These are phyloP conservation scores for Sebastes cheni DNA, from an alignment of 2,797 vertebrate species.

Conservation along the genomic window DNA sequence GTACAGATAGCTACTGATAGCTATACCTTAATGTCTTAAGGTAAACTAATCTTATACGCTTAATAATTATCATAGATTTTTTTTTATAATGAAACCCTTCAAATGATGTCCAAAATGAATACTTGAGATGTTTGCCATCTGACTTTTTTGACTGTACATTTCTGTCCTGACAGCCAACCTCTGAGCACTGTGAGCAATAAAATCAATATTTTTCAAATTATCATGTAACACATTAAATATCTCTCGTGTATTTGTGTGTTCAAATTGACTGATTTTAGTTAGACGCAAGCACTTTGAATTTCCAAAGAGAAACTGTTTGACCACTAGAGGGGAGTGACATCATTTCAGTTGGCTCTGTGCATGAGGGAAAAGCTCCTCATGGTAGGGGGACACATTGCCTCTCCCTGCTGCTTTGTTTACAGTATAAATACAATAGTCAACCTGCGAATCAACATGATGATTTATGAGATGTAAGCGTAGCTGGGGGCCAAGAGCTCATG, in stretches of 20 bases:
- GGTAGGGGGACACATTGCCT: not conserved
- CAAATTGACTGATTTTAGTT: not conserved
- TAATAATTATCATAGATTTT: not conserved
- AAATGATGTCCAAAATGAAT: not conserved
- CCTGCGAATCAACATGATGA: constrained; percentile 34
- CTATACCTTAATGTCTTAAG: not conserved
- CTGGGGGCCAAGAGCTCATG: constrained; percentile 30
- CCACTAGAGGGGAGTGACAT: constrained; percentile 65
- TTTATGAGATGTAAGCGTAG: constrained; percentile 33
- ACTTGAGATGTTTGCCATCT: constrained; percentile 21
- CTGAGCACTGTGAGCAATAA: constrained; percentile 68
- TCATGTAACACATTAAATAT: not conserved
- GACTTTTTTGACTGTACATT: constrained; percentile 44
- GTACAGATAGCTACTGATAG: not conserved
- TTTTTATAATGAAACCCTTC: not conserved
- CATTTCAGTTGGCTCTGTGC: not conserved
- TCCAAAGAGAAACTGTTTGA: not conserved
- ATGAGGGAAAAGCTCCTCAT: not conserved
- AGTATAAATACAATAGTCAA: constrained; percentile 45
- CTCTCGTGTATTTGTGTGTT: not conserved
- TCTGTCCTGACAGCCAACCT: constrained; percentile 48
- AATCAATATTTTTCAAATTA: constrained; percentile 55
- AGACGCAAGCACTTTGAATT: not conserved
- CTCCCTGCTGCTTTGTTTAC: constrained; percentile 52
- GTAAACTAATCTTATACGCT: not conserved